Evolutionary conservation across 2,888 invertebrate genomes (phyloP).

Genomic region (Mylabris sibirica): DNA sequence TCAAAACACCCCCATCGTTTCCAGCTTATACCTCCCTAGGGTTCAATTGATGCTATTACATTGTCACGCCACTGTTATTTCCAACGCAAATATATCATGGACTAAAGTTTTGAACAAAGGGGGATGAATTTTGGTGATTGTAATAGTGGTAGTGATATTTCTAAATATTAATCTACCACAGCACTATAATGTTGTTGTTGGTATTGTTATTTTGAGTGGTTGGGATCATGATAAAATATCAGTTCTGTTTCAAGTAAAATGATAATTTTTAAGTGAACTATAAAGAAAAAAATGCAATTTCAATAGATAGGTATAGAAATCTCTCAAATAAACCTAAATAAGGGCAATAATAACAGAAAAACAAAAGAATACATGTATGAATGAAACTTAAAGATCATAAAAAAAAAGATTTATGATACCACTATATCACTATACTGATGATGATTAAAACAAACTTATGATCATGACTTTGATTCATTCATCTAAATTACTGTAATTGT

Average conservation of each 20-base stretch:
- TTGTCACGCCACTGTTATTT: slow-evolving; percentile 55
- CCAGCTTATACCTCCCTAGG: slow-evolving; percentile 59
- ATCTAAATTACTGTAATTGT: neutral
- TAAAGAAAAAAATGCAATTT: too few relatives aligned
- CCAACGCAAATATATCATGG: slow-evolving; percentile 41
- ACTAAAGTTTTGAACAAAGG: neutral
- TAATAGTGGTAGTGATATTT: neutral
- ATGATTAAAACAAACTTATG: neutral
- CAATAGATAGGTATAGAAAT: too few relatives aligned
- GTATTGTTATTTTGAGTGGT: neutral
- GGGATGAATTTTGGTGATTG: neutral
- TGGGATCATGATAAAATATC: too few relatives aligned
- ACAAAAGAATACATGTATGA: neutral
- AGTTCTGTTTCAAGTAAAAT: too few relatives aligned
- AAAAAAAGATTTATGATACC: neutral
- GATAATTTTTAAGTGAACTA: too few relatives aligned
- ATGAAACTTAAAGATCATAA: neutral
- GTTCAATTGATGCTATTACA: slow-evolving; percentile 61
- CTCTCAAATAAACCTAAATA: neutral
- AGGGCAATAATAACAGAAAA: neutral
- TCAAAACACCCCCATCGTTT: slow-evolving; percentile 55
- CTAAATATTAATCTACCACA: neutral
- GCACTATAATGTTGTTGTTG: neutral
- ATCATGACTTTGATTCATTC: neutral
- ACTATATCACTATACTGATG: slow-evolving; percentile 4